These are phyloP conservation scores for Epizoanthus ramosus DNA, from an alignment of 92 coral and sea anemone species.

Conservation along the genomic window DNA sequence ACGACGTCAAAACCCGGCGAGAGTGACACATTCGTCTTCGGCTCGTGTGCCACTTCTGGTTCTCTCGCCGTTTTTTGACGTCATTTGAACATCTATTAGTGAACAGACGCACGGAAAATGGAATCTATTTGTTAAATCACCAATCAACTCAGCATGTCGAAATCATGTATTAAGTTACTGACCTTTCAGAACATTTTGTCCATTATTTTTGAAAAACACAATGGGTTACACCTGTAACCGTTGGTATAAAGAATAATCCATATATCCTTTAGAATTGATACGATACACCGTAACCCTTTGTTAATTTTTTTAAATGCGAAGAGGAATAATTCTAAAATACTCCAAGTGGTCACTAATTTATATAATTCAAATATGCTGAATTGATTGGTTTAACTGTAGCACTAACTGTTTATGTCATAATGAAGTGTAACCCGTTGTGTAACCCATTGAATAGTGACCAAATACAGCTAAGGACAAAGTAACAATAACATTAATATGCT, in stretches of 20 bases:
- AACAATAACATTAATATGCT: too few relatives aligned
- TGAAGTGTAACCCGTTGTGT: slow-evolving; percentile 18
- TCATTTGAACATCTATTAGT: too few relatives aligned
- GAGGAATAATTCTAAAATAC: background rate
- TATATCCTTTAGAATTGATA: background rate
- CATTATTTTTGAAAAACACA: slow-evolving; percentile 4
- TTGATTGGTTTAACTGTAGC: slow-evolving; percentile 10
- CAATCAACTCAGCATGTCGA: slow-evolving; percentile 11
- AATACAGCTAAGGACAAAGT: slow-evolving; percentile 5
- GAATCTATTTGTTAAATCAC: too few relatives aligned
- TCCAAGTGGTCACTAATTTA: slow-evolving; percentile 7
- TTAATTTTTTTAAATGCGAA: background rate
- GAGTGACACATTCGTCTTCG: too few relatives aligned
- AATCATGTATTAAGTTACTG: slow-evolving; percentile 11
- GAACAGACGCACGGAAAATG: too few relatives aligned
- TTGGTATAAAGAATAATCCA: slow-evolving; percentile 7
- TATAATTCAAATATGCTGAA: background rate
- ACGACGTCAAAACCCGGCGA: too few relatives aligned
- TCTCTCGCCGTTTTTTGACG: too few relatives aligned
- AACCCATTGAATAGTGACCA: slow-evolving; percentile 2
- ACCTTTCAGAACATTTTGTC: slow-evolving; percentile 16
- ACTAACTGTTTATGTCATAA: slow-evolving; percentile 6
- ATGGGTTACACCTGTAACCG: slow-evolving; percentile 4
- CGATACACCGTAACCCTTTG: background rate
- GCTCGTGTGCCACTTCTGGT: too few relatives aligned